Evolutionary conservation across 2,797 vertebrate genomes (phyloP), one percentile per base, ranked within the genome.

Genomic region (Mico argentatus): DNA sequence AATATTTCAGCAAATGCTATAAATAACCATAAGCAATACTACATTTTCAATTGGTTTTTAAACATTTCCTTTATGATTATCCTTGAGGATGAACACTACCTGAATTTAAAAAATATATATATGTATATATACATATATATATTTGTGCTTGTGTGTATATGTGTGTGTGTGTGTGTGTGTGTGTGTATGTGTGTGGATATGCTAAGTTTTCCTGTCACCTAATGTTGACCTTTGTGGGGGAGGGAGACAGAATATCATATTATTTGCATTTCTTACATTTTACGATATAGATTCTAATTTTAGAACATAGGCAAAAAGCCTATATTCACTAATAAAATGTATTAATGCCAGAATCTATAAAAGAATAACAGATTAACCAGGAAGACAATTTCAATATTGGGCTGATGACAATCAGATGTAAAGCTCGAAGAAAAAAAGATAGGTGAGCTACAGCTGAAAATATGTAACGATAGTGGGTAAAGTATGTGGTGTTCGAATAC

Each of bases 41-140:
- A 61, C 94, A 88, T 73, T 95, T 93, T 90, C 57, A 24, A 27
- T 82, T 95, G 27, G 7, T 48, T 94, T 94, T 96, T 76, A 94
- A 87, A 82, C 59, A 44, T 39, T 94, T 57, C 27, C 75, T 83
- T 95, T 39, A 50, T 75, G 27, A 22, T 75, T 75, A 7, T 13
- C 46, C 64, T 88, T 89, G 27, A 87, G 26, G 61, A 96, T 82
- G 3, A 39, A 67, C 15, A 59, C 33, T 33, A 41, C 17, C 39
- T 50, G 36, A 81, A 80, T 26, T 55, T 9, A 22, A 55, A 55
- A 20, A 2, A 52, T 52, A 52, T 20, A 20, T 52, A 52, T 52
- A 20, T 52, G 0, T 50, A 17, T 50, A 50, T 15, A 9, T 5
- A 50, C 19, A 6, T 52, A 19, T 19, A 2, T 52, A 17, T 52